Conservation (phyloP, 2,797 vertebrate species). For the Aeoliscus strigatus region DNA sequence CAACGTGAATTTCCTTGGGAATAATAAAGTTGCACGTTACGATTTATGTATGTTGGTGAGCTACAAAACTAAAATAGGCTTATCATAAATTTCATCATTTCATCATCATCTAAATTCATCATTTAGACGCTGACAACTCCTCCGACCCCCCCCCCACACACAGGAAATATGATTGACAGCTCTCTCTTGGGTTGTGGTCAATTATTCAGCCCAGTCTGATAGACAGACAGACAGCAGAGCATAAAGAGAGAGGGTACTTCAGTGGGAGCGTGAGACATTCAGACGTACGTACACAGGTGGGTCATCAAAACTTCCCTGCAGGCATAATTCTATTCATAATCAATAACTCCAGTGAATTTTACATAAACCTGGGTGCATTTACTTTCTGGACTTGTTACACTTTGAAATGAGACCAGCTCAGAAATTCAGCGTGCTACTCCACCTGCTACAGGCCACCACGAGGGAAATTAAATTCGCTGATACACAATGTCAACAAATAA, state of each 20-base stretch:
- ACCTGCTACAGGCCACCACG: constrained; percentile 1
- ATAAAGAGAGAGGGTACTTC: constrained; percentile 23
- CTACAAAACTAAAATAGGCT: too few relatives aligned
- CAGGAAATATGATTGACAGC: constrained; percentile 54
- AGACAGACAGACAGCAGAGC: constrained; percentile 36
- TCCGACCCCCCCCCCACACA: constrained; percentile 10
- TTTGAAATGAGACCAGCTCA: constrained; percentile 29
- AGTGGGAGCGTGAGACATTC: constrained; percentile 7
- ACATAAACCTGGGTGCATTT: constrained; percentile 33
- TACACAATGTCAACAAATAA: not conserved
- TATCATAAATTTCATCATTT: too few relatives aligned
- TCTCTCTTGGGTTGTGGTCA: constrained; percentile 54
- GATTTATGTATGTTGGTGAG: too few relatives aligned
- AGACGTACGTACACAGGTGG: constrained; percentile 4
- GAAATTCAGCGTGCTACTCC: constrained; percentile 18
- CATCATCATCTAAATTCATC: too few relatives aligned
- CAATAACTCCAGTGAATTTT: constrained; percentile 57
- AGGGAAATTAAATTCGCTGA: constrained; percentile 2
- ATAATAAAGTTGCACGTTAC: too few relatives aligned
- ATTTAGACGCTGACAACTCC: not conserved
- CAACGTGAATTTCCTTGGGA: too few relatives aligned
- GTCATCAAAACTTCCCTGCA: constrained; percentile 48
- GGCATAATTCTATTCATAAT: constrained; percentile 53
- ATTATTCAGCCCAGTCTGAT: constrained; percentile 59
- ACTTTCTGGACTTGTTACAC: constrained; percentile 24